A percentile compares a stretch with the other conserved stretches of the same genome.
phyloP scores from a whole-genome alignment of 2,888 invertebrate genomes.

The Dynastes grantii region DNA sequence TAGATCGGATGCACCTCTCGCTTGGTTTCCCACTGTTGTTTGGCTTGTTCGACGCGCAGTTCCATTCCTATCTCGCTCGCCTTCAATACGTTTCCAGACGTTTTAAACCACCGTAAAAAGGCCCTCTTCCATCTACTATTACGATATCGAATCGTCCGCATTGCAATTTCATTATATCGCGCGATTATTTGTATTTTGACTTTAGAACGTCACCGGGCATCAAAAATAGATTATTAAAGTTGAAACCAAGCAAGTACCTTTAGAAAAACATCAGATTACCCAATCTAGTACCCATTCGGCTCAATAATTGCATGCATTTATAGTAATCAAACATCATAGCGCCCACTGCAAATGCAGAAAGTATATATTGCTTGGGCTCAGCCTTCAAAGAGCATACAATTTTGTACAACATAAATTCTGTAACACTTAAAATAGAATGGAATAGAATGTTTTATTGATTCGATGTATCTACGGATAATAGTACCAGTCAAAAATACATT shows the following conservation, averaged over 20 bases:
- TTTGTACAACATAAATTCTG: too few relatives aligned
- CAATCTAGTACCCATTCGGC: too few relatives aligned
- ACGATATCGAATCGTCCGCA: conserved; percentile 43
- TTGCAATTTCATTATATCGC: conserved; percentile 46
- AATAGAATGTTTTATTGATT: too few relatives aligned
- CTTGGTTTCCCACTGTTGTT: conserved; percentile 46
- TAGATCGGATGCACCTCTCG: conserved; percentile 50
- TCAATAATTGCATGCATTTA: too few relatives aligned
- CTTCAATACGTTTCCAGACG: conserved; percentile 47
- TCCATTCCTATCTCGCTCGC: conserved; percentile 31
- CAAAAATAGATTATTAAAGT: conserved; percentile 22
- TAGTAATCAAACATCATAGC: too few relatives aligned
- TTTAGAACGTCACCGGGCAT: conserved; percentile 43
- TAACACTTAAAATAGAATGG: too few relatives aligned
- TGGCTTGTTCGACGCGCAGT: conserved; percentile 18
- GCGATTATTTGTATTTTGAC: conserved; percentile 40
- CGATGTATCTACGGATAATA: too few relatives aligned
- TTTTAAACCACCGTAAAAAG: conserved; percentile 49
- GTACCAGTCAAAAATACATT: too few relatives aligned
- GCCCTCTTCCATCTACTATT: conserved; percentile 43
- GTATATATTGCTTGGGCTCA: too few relatives aligned
- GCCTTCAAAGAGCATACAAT: too few relatives aligned
- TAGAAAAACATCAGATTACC: neutral
- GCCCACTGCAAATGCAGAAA: too few relatives aligned
- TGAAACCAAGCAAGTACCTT: conserved; percentile 4